Base-by-base conservation (phyloP, 2,113 vertebrate genomes). In the Phodopus roborovskii region DNA sequence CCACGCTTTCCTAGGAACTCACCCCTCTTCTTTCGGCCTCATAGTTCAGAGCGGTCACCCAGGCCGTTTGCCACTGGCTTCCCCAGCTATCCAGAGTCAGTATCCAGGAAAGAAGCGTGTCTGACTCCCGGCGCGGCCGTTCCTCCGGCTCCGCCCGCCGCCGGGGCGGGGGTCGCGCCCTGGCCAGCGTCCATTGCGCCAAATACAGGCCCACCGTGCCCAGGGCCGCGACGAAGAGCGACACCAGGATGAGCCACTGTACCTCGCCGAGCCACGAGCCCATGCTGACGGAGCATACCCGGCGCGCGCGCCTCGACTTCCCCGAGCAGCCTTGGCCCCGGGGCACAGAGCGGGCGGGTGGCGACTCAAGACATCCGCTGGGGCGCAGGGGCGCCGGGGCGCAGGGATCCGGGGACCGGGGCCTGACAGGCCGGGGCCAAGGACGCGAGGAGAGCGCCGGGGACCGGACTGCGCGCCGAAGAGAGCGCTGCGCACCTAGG, bases 81-180 rank as follows among this genome's bases (percentile, higher is more conserved):
- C 97, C 98, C 99, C 99, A 99, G 98, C 99, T 99, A 79, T 79
- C 96, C 97, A 99, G 98, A 93, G 99, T 98, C 98, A 99, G 99
- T 97, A 99, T 98, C 99, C 99, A 99, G 90, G 97, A 98, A 92
- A 99, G 98, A 92, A 99, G 98, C 79, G 98, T 97, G 82, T 98
- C 98, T 13, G 98, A 98, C 97, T 99, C 92, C 4, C 75, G 88
- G 81, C 77, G 68, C 92, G 0, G 82, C 77, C 82, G 86, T 36
- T 36, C 68, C 77, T 90, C 95, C 42, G 92, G 15, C 86, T 92
- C 90, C 16, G 79, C 26, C 66, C 62, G 91, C 90, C 79, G 84
- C 78, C 24, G 71, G 17, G 58, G 33, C 70, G 90, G 73, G 2
- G 45, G 78, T 56, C 96, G 96, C 30, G 45, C 88, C 42, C 94